Percentiles rank a stretch among this genome's conserved stretches.
Evolutionary conservation across 1,140 invertebrate species (phyloP).

Genomic region (Scaptomyza hsui): DNA sequence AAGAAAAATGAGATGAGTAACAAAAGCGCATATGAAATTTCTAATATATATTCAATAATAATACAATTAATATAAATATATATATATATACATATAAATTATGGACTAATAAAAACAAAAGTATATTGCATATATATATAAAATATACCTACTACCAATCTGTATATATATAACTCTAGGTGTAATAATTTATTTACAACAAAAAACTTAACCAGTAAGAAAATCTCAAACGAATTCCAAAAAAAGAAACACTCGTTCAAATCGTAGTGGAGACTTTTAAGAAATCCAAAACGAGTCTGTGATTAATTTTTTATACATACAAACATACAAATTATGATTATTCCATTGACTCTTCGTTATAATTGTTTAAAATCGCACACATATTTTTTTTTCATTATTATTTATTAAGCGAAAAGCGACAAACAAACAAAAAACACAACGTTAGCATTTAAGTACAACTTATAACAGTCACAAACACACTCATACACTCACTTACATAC

Average conservation of each 20-base stretch:
- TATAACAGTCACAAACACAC: neutral
- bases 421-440: slow-evolving; percentile 15
- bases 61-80: slow-evolving; percentile 26
- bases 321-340: slow-evolving; percentile 36
- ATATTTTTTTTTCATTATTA: neutral
- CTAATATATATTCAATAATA: slow-evolving; percentile 22
- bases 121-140: slow-evolving; percentile 50
- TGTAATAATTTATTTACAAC: slow-evolving; percentile 34
- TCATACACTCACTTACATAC: slow-evolving; percentile 13
- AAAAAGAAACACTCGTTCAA: slow-evolving; percentile 17
- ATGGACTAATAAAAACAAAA: slow-evolving; percentile 53
- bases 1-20: neutral
- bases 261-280: slow-evolving; percentile 1
- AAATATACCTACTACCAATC: slow-evolving; percentile 47
- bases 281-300: slow-evolving; percentile 63
- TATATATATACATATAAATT: slow-evolving; percentile 37
- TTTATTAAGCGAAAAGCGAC: slow-evolving; percentile 3
- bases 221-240: slow-evolving; percentile 2
- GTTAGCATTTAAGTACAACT: slow-evolving; percentile 22
- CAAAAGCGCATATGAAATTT: slow-evolving; percentile 17
- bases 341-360: slow-evolving; percentile 20
- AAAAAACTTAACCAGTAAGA: slow-evolving; percentile 19
- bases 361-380: slow-evolving; percentile 38
- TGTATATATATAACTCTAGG: slow-evolving; percentile 49
- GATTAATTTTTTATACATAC: slow-evolving; percentile 66